These are phyloP conservation scores for Heteromurus nitidus DNA, from an alignment of 2,888 invertebrate species.

Conservation along the genomic window DNA sequence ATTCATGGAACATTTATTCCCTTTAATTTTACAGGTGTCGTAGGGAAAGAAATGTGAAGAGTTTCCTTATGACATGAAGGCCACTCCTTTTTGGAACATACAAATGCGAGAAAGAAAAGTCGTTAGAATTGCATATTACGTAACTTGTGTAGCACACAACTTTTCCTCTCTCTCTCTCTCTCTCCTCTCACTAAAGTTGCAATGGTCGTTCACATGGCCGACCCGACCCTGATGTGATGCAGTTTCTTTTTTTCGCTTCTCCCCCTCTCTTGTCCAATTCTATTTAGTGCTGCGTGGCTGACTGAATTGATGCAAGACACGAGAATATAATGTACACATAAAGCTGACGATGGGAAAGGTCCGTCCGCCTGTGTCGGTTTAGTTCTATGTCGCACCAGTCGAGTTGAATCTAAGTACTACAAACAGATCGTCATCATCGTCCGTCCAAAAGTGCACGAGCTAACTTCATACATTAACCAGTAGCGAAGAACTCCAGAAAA, in stretches of 20 bases:
- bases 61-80: background rate
- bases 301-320: slow-evolving; percentile 39
- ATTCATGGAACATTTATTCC: slow-evolving; percentile 52
- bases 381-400: slow-evolving; percentile 1
- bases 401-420: background rate
- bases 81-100: background rate
- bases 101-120: background rate
- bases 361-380: background rate
- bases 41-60: slow-evolving; percentile 32
- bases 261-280: slow-evolving; percentile 2
- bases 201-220: too few species aligned
- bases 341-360: slow-evolving; percentile 17
- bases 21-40: slow-evolving; percentile 51
- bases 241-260: slow-evolving; percentile 36
- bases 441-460: background rate
- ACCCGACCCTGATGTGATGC: slow-evolving; percentile 35
- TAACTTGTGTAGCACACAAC: slow-evolving; percentile 25
- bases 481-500: slow-evolving; percentile 41
- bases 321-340: slow-evolving; percentile 24
- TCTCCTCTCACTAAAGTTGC: slow-evolving; percentile 15
- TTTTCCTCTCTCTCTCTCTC: slow-evolving; percentile 1
- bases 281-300: slow-evolving; percentile 6
- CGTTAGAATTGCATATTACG: background rate
- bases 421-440: background rate
- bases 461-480: slow-evolving; percentile 47